These are phyloP conservation scores for Cassiopea andromeda DNA, from an alignment of 30 jellyfish, hydroid and myxozoan species.

Conservation along the genomic window DNA sequence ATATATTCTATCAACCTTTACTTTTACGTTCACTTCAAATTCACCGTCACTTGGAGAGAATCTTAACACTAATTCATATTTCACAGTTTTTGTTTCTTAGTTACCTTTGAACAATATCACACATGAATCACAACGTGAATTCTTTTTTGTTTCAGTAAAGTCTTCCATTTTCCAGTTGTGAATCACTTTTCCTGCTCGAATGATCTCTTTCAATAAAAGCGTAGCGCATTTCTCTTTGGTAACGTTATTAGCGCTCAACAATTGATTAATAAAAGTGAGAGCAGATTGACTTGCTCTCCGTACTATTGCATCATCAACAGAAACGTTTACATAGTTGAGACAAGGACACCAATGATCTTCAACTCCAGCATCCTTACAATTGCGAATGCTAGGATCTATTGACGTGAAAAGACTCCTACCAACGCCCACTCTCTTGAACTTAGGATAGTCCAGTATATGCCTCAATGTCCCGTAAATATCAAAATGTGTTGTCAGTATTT, in stretches of 20 bases:
- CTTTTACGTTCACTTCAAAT: conserved; percentile 41
- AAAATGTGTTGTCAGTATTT: conserved; percentile 61
- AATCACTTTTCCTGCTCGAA: conserved; percentile 43
- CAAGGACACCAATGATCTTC: conserved; percentile 88
- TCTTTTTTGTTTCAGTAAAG: conserved; percentile 6
- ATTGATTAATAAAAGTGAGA: conserved; percentile 14
- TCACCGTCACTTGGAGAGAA: conserved; percentile 59
- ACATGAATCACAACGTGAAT: conserved; percentile 37
- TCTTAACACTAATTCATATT: conserved; percentile 38
- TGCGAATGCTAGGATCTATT: conserved; percentile 59
- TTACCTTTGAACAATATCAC: background rate
- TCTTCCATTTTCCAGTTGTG: conserved; percentile 10
- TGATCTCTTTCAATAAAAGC: conserved; percentile 1
- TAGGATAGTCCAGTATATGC: conserved; percentile 63
- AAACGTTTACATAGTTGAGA: background rate
- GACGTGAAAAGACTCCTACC: conserved; percentile 79
- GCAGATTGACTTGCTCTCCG: background rate
- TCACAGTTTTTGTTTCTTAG: background rate
- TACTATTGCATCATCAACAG: background rate
- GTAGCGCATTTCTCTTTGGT: conserved; percentile 26
- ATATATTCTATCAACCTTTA: background rate
- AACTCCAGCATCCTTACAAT: conserved; percentile 79
- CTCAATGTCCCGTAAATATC: conserved; percentile 68
- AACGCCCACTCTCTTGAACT: background rate
- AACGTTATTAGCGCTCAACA: background rate